These are phyloP conservation scores for Rhopalosiphum padi DNA, from an alignment of 1,140 invertebrate species.

Conservation along the genomic window DNA sequence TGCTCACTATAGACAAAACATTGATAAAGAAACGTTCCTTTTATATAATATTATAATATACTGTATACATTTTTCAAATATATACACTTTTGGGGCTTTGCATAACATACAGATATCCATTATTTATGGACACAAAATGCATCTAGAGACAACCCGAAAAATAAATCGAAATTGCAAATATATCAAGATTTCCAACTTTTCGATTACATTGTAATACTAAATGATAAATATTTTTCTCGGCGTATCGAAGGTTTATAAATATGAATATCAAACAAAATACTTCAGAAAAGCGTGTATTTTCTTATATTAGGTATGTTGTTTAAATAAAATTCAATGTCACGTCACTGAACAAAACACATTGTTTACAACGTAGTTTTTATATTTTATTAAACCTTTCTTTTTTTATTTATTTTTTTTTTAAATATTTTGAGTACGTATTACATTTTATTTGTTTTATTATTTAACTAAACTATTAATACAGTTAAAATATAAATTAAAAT, in stretches of 20 bases:
- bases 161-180: not conserved
- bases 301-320: no score
- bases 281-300: not conserved
- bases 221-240: not conserved
- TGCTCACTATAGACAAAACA: no score
- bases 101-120: not conserved
- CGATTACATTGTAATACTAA: not conserved
- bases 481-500: not conserved
- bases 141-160: not conserved
- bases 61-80: not conserved
- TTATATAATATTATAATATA: not conserved
- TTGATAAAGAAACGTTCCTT: not conserved
- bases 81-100: not conserved
- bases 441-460: not conserved
- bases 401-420: not conserved
- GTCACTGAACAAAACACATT: not conserved
- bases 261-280: not conserved
- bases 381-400: not conserved
- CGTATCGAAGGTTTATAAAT: not conserved
- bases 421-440: not conserved
- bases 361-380: not conserved
- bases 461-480: not conserved
- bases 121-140: not conserved
- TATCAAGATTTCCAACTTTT: conserved; percentile 1
- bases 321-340: not conserved